phyloP scores from a whole-genome alignment of 1,140 invertebrate species.

The Pogonomyrmex californicus region DNA sequence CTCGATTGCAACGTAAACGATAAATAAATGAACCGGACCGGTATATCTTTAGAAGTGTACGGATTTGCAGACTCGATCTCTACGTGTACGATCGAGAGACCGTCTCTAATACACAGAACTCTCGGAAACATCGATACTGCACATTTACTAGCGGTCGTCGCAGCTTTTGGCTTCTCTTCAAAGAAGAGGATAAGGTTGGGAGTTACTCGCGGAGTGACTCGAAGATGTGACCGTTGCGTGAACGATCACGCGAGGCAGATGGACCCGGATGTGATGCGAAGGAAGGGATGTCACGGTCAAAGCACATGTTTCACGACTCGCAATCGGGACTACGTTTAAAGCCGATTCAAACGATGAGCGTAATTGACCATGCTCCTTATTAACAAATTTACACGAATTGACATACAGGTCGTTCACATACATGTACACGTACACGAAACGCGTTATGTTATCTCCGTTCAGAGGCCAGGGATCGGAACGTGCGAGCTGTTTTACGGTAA shows the following conservation, averaged over 20 bases:
- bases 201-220: slow-evolving; percentile 9
- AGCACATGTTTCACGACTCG: not conserved
- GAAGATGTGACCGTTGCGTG: not conserved
- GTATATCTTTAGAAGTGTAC: not conserved
- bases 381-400: not conserved
- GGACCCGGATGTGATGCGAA: not conserved
- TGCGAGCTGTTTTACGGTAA: not conserved
- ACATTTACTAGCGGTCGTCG: not conserved
- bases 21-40: not conserved
- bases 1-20: slow-evolving; percentile 32
- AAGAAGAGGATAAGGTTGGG: too few species aligned
- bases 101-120: not conserved
- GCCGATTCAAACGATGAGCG: not conserved
- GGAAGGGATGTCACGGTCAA: slow-evolving; percentile 15
- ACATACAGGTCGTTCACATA: not conserved
- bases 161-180: too few species aligned
- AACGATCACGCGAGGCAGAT: not conserved
- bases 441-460: not conserved
- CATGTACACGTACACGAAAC: not conserved
- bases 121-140: not conserved
- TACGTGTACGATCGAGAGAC: too few species aligned
- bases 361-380: not conserved
- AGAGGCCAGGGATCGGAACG: slow-evolving; percentile 8
- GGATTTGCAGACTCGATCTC: not conserved
- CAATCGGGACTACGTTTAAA: slow-evolving; percentile 3